Evolutionary conservation across 2,888 invertebrate genomes (phyloP), one percentile per base, ranked within the genome.

Genomic region (Calameuta idolon): DNA sequence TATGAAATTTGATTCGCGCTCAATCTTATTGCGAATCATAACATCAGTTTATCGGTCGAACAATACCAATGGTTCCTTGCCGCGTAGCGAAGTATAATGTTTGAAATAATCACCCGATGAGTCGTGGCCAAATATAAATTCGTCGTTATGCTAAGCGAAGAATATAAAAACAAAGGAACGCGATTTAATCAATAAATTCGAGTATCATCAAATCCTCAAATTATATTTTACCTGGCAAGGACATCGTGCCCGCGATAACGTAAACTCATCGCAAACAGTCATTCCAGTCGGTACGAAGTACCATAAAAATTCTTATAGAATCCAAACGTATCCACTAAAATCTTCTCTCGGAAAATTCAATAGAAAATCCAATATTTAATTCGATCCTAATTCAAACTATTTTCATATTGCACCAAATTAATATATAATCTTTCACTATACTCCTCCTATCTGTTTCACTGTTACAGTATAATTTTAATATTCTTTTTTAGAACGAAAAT

Each of bases 181-280:
- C 23, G 9, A 55, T 23, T 23, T 55, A 55, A 55, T 23, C 23
- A 55, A 23, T 55, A 9, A 35, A 35, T 35, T 4, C 35, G 23
- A 55, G 23, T 55, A 23, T 55, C 23, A 55, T 23, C 5, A 55
- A 55, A 23, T 23, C 23, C 9, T 40, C 23, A 55, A 23, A 55
- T 9, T 9, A 23, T 9, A 23, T 33, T 71, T 71, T 71, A 71
- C 75, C 79, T 76, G 73, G 69, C 23, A 69, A 73, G 76, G 37
- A 76, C 79, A 79, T 79, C 69, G 69, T 71, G 79, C 76, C 76
- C 76, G 79, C 76, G 74, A 55, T 68, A 69, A 73, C 73, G 79
- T 76, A 79, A 76, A 74, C 76, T 79, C 79, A 79, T 76, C 76
- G 69, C 76, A 69, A 55, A 23, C 23, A 23, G 55, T 55, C 55